Percentiles rank a stretch among this genome's conserved stretches.
These are phyloP conservation scores for Paramisgurnus dabryanus DNA, from an alignment of 2,113 vertebrate species.

Conservation along the genomic window DNA sequence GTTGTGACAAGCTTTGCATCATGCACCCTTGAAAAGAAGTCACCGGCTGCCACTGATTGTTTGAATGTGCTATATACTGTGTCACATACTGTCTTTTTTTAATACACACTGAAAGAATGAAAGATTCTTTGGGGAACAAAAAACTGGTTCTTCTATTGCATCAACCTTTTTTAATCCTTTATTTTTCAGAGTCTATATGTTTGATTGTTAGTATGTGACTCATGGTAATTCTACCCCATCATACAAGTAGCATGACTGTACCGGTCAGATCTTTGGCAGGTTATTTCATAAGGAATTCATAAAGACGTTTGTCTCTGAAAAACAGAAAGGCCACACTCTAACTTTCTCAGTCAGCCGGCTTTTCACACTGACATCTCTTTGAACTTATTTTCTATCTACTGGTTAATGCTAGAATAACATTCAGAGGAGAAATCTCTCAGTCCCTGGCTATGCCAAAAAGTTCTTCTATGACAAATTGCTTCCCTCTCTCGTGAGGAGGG, in stretches of 20 bases:
- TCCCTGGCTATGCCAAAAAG: slow-evolving; percentile 39
- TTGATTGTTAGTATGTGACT: neutral
- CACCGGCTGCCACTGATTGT: too few species aligned
- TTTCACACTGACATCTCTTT: slow-evolving; percentile 25
- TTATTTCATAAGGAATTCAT: neutral
- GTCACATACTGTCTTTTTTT: too few species aligned
- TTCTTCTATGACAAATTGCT: slow-evolving; percentile 44
- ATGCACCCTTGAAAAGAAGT: too few species aligned
- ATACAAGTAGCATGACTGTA: too few species aligned
- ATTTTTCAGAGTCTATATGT: neutral
- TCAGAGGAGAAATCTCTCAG: slow-evolving; percentile 50
- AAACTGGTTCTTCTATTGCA: too few species aligned
- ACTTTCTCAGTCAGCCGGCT: neutral
- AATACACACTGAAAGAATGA: too few species aligned
- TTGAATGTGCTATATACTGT: too few species aligned
- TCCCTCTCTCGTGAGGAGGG: slow-evolving; percentile 16
- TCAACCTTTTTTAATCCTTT: too few species aligned
- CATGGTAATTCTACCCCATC: neutral
- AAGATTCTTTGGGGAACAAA: too few species aligned
- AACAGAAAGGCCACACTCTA: too few species aligned
- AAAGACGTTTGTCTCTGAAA: neutral
- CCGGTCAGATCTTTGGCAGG: neutral
- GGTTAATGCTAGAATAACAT: slow-evolving; percentile 46
- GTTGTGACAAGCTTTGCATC: too few species aligned
- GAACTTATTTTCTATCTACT: slow-evolving; percentile 23